These are phyloP conservation scores for Microtus ochrogaster DNA, from an alignment of 2,113 vertebrate species.

Conservation along the genomic window DNA sequence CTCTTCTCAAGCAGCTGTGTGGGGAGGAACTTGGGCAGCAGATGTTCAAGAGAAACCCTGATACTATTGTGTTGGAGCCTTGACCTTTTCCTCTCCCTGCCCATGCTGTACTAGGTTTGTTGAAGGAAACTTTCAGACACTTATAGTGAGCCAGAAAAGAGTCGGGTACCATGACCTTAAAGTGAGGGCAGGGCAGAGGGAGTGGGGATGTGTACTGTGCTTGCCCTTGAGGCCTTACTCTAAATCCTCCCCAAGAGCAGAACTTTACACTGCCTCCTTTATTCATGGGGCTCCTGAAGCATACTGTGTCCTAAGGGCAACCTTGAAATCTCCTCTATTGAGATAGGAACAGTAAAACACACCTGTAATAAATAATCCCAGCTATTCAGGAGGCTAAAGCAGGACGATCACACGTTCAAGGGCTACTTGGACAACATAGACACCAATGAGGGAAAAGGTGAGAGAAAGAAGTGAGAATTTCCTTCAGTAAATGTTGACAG, in stretches of 20 bases:
- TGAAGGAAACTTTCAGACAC: not conserved
- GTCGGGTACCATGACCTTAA: not conserved
- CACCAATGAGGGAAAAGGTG: not conserved
- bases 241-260: not conserved
- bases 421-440: not conserved
- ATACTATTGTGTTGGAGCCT: not conserved
- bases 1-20: not conserved
- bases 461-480: not conserved
- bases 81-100: not conserved
- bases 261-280: constrained; percentile 17
- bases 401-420: not conserved
- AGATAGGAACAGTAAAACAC: not conserved
- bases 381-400: not conserved
- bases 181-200: not conserved
- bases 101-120: not conserved
- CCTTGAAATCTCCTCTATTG: not conserved
- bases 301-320: not conserved
- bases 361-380: not conserved
- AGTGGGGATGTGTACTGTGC: not conserved
- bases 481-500: not conserved
- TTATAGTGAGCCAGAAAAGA: not conserved
- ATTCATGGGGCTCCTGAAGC: not conserved
- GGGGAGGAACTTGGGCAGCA: not conserved
- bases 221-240: not conserved
- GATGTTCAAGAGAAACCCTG: not conserved